A percentile compares a stretch with the other conserved stretches of the same genome.
Conservation (phyloP, 2,888 invertebrate genomes). For the Operophtera brumata region DNA sequence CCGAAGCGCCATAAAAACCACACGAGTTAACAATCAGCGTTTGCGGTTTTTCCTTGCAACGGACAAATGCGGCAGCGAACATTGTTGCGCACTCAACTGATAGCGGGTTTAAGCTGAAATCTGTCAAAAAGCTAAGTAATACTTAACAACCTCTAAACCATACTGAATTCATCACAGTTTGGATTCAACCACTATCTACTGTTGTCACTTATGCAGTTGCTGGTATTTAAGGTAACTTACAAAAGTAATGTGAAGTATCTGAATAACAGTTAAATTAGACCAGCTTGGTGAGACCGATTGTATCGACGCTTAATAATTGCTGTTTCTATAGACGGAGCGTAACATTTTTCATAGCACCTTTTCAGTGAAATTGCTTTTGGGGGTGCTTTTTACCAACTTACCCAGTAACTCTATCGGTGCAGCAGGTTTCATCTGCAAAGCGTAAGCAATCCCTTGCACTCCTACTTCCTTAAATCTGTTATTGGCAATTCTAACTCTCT, state of each 20-base stretch:
- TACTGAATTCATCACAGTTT: no score
- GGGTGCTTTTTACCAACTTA: slow-evolving; percentile 24
- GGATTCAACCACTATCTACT: no score
- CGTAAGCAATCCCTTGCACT: slow-evolving; percentile 77
- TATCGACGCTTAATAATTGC: no score
- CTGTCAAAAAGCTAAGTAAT: slow-evolving; percentile 37
- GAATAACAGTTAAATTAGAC: no score
- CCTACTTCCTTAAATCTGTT: slow-evolving; percentile 79
- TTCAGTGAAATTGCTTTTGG: no score
- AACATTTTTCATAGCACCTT: no score
- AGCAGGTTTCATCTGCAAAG: slow-evolving; percentile 72
- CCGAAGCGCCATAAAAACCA: slow-evolving; percentile 75
- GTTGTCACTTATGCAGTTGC: no score
- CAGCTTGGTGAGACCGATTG: no score
- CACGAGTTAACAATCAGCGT: slow-evolving; percentile 80
- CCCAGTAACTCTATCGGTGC: slow-evolving; percentile 73
- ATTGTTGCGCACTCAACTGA: slow-evolving; percentile 80
- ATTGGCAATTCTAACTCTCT: slow-evolving; percentile 75
- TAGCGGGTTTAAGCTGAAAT: slow-evolving; percentile 83
- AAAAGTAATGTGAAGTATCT: no score
- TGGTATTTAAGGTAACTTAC: no score
- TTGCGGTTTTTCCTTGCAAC: slow-evolving; percentile 76
- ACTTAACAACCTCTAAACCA: neutral
- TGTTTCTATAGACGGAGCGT: no score
- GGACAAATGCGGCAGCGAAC: slow-evolving; percentile 80